phyloP scores from a whole-genome alignment of 2,888 invertebrate species.

The Drosophila mimica region DNA sequence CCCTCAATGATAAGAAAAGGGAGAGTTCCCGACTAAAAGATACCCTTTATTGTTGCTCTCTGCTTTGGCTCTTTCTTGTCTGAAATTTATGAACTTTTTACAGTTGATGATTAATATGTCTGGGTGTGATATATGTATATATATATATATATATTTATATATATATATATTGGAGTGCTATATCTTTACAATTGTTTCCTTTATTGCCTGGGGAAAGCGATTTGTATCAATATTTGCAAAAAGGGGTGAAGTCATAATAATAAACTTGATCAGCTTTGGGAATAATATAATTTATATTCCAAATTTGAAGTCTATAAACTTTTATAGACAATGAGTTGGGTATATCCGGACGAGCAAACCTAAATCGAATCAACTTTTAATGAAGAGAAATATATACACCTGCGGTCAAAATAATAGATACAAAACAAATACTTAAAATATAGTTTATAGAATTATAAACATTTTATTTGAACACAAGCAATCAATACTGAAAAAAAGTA shows the following conservation, averaged over 20 bases:
- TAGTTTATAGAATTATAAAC: neutral
- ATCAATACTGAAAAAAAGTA: neutral
- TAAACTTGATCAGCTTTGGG: neutral
- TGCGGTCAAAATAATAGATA: neutral
- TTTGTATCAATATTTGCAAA: neutral
- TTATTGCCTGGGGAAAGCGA: neutral
- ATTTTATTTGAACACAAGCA: neutral
- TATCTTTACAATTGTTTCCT: neutral
- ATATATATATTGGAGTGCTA: neutral
- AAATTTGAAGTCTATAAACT: neutral
- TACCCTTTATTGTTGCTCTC: neutral
- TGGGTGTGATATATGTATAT: neutral
- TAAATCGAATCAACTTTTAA: neutral
- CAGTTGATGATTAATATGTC: neutral
- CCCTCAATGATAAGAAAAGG: neutral
- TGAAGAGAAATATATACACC: neutral
- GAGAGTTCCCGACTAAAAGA: neutral
- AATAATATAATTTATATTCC: neutral
- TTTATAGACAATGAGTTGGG: neutral
- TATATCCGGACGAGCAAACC: neutral
- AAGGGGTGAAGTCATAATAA: neutral
- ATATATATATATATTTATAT: no score
- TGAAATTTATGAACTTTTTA: neutral
- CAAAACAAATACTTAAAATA: neutral
- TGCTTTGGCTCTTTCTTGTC: neutral